Conservation (phyloP, 2,888 invertebrate species). For the Scelioninae gen. 1 region DNA sequence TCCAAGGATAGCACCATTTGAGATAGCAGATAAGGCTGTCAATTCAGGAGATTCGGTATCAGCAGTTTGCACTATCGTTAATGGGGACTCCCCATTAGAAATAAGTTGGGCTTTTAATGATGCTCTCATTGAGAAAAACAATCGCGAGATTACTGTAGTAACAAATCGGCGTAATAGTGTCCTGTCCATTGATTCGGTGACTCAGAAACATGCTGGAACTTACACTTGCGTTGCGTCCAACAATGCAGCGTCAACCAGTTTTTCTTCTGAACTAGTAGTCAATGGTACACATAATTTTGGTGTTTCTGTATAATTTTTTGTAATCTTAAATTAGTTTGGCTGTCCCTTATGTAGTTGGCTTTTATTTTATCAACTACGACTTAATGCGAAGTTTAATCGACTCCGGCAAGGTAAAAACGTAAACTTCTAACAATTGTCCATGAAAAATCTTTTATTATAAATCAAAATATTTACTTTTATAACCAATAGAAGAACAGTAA, state of each 20-base stretch:
- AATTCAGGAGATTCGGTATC: conserved; percentile 88
- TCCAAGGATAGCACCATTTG: conserved; percentile 89
- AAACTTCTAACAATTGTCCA: too few relatives aligned
- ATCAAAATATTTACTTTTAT: too few relatives aligned
- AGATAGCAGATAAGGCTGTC: conserved; percentile 89
- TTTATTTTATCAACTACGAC: neutral
- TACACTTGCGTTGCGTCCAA: conserved; percentile 85
- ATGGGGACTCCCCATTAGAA: conserved; percentile 91
- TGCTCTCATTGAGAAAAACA: conserved; percentile 84
- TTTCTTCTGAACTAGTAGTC: conserved; percentile 84
- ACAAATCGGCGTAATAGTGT: conserved; percentile 82
- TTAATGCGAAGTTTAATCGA: conserved; percentile 41
- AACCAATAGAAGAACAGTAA: too few relatives aligned
- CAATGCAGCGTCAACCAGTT: conserved; percentile 84
- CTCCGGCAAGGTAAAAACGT: conserved; percentile 36
- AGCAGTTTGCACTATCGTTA: conserved; percentile 87
- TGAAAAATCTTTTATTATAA: too few relatives aligned
- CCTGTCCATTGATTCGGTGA: conserved; percentile 83
- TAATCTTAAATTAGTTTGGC: neutral
- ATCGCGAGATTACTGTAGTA: conserved; percentile 15
- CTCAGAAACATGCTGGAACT: conserved; percentile 84
- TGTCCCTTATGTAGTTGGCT: neutral
- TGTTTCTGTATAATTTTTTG: neutral
- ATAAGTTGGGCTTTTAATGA: conserved; percentile 91
- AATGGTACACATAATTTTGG: conserved; percentile 82